These are phyloP conservation scores for Melospiza georgiana DNA, from an alignment of 2,113 vertebrate species.

Conservation along the genomic window DNA sequence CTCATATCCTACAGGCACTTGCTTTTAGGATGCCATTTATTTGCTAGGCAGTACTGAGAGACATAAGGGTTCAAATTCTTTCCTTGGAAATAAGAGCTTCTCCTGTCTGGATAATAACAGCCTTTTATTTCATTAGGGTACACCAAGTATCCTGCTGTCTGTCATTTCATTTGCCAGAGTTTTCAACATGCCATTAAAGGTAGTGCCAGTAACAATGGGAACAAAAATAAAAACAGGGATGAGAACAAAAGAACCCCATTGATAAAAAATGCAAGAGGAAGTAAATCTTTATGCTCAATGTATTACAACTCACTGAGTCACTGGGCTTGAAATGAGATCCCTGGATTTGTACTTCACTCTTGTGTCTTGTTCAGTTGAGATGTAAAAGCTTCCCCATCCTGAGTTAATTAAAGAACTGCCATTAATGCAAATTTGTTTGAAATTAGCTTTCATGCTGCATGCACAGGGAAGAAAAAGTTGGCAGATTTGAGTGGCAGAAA, in stretches of 20 bases:
- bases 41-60: not conserved
- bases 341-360: not conserved
- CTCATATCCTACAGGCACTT: not conserved
- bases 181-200: not conserved
- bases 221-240: not conserved
- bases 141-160: not conserved
- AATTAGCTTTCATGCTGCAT: not conserved
- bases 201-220: not conserved
- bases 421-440: constrained; percentile 3
- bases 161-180: not conserved
- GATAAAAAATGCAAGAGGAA: not conserved
- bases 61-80: not conserved
- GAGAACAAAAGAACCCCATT: not conserved
- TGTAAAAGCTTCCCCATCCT: not conserved
- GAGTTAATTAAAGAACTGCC: not conserved
- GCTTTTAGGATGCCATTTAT: not conserved
- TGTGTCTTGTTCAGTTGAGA: not conserved
- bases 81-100: not conserved
- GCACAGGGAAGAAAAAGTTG: not conserved
- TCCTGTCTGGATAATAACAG: not conserved
- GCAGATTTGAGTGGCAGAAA: not conserved
- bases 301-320: not conserved
- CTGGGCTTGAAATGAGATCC: not conserved
- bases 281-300: not conserved
- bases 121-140: not conserved